Conservation (phyloP, 2,797 vertebrate species). For the Morus bassanus region DNA sequence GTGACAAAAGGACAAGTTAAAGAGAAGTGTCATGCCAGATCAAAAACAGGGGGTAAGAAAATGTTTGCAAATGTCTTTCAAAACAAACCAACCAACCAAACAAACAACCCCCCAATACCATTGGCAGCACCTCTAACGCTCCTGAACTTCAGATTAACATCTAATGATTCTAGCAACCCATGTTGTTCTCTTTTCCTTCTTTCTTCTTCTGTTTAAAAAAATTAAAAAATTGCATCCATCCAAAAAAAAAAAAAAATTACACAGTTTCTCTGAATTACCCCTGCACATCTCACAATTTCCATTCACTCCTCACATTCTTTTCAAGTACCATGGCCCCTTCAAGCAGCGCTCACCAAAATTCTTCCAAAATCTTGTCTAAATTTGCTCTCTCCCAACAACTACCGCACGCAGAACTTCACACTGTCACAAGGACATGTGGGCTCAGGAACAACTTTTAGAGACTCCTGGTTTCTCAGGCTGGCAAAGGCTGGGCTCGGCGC, state of each 20-base stretch:
- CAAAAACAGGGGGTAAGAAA: background rate
- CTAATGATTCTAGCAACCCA: conserved; percentile 19
- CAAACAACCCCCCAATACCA: background rate
- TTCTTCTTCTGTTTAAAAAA: background rate
- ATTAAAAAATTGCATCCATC: background rate
- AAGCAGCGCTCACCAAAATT: conserved; percentile 64
- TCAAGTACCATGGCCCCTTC: conserved; percentile 56
- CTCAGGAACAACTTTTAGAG: conserved; percentile 42
- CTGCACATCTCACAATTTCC: conserved; percentile 62
- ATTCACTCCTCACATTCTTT: conserved; percentile 58
- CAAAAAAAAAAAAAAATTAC: background rate
- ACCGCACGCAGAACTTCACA: background rate
- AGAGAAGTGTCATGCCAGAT: conserved; percentile 21
- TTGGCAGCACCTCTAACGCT: background rate
- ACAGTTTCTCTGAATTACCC: conserved; percentile 58
- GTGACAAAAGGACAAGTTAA: conserved; percentile 53
- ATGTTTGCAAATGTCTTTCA: conserved; percentile 49
- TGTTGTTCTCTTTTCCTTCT: conserved; percentile 26
- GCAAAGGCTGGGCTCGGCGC: conserved; percentile 9
- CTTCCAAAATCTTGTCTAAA: conserved; percentile 49
- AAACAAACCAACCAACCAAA: background rate
- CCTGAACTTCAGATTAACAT: background rate
- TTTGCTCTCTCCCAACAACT: conserved; percentile 42
- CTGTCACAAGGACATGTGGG: conserved; percentile 38
- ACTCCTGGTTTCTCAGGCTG: conserved; percentile 43